A percentile compares a stretch with the other conserved stretches of the same genome.
Conservation (phyloP, 2,797 vertebrate species). For the Xiphophorus birchmanni region DNA sequence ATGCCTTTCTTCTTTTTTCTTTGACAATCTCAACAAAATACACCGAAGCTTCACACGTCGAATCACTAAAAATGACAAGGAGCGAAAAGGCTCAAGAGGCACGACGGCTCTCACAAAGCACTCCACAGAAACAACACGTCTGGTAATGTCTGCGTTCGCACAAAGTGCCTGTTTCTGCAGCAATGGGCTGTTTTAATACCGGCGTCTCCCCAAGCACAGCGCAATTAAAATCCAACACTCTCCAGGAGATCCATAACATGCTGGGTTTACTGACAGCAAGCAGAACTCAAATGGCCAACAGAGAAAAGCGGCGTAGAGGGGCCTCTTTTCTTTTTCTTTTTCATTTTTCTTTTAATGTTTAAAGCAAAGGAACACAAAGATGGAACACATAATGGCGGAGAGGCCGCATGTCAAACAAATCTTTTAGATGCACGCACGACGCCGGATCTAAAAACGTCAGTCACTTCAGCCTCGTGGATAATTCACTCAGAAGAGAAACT, state of each 20-base stretch:
- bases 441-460: constrained; percentile 43
- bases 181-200: constrained; percentile 56
- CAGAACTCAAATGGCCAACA: constrained; percentile 55
- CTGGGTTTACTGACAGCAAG: constrained; percentile 60
- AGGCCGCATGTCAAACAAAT: constrained; percentile 41
- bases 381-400: constrained; percentile 59
- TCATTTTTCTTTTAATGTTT: constrained; percentile 45
- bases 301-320: constrained; percentile 9
- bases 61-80: background rate
- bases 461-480: constrained; percentile 43
- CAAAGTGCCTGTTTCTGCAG: constrained; percentile 30
- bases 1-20: background rate
- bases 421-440: constrained; percentile 36
- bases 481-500: constrained; percentile 37
- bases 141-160: constrained; percentile 26
- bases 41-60: background rate
- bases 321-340: constrained; percentile 12
- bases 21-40: background rate
- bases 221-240: constrained; percentile 74
- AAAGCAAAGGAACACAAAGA: constrained; percentile 44
- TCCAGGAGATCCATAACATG: constrained; percentile 61
- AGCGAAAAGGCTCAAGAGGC: background rate
- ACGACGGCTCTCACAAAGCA: background rate
- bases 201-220: constrained; percentile 49
- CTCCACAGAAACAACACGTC: background rate